Evolutionary conservation across 2,113 vertebrate species (phyloP).

Genomic region (Sinocyclocheilus grahami): DNA sequence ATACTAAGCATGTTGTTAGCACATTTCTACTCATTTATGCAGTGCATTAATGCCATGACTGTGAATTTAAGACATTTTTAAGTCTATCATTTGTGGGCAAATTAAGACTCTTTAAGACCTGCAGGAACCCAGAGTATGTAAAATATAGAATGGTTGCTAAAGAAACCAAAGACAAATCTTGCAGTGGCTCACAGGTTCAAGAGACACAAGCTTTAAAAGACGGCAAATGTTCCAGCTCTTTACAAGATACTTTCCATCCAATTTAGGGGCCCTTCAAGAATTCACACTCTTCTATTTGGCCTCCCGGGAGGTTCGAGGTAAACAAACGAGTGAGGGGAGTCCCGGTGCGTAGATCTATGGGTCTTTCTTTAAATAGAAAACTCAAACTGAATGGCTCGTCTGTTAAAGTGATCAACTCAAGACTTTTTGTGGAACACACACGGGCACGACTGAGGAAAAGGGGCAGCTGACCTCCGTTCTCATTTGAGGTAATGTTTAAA

Average conservation of each 20-base stretch:
- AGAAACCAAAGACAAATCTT: conserved; percentile 35
- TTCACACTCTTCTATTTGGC: conserved; percentile 41
- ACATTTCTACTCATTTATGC: no score
- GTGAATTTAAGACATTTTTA: no score
- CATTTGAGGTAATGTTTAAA: conserved; percentile 58
- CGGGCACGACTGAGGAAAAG: conserved; percentile 41
- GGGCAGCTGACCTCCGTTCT: conserved; percentile 49
- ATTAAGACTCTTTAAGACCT: no score
- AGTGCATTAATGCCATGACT: not conserved
- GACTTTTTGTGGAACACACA: conserved; percentile 59
- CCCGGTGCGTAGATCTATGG: conserved; percentile 45
- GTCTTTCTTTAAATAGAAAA: conserved; percentile 66
- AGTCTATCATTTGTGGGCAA: no score
- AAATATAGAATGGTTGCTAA: conserved; percentile 37
- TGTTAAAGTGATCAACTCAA: conserved; percentile 55
- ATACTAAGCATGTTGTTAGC: not conserved
- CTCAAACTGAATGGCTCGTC: conserved; percentile 50
- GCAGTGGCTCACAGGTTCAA: conserved; percentile 33
- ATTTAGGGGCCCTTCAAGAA: conserved; percentile 53
- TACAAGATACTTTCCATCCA: conserved; percentile 57
- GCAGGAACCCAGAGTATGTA: not conserved
- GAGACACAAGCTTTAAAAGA: conserved; percentile 42
- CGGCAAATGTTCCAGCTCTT: conserved; percentile 46
- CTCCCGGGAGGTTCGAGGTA: conserved; percentile 51
- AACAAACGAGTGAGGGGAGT: conserved; percentile 62